These are phyloP conservation scores for Caenorhabditis wallacei DNA, from an alignment of 2,888 invertebrate species.

Conservation along the genomic window DNA sequence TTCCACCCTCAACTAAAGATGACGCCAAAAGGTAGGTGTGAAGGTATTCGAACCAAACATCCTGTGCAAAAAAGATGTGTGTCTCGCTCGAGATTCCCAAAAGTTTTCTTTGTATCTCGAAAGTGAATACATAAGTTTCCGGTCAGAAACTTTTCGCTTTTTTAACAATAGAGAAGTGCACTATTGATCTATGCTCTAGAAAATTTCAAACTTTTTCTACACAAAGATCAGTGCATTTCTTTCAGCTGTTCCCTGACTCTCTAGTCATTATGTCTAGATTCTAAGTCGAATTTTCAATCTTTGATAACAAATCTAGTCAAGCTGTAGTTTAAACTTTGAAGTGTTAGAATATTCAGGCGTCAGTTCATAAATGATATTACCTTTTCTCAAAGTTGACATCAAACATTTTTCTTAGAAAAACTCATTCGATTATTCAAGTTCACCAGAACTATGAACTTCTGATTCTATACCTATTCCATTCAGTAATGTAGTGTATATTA, in stretches of 20 bases:
- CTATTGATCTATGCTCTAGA: constrained; percentile 44
- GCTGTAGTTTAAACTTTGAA: background rate
- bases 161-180: constrained; percentile 18
- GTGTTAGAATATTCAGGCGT: too few species aligned
- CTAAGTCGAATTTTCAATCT: background rate
- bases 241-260: background rate
- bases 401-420: background rate
- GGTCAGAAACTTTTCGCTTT: constrained; percentile 14
- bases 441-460: background rate
- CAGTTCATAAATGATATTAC: too few species aligned
- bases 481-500: background rate
- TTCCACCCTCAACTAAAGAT: background rate
- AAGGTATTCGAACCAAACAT: background rate
- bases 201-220: background rate
- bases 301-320: background rate
- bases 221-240: constrained; percentile 18
- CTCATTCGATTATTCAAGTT: background rate
- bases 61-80: constrained; percentile 7
- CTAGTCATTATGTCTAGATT: constrained; percentile 9
- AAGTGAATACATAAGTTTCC: constrained; percentile 42
- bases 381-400: too few species aligned
- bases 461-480: constrained; percentile 2
- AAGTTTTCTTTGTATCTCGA: constrained; percentile 25
- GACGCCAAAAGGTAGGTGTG: background rate
- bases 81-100: background rate